A percentile compares a stretch with the other conserved stretches of the same genome.
These are phyloP conservation scores for Patella caerulea DNA, from an alignment of 2,888 invertebrate species.

Conservation along the genomic window DNA sequence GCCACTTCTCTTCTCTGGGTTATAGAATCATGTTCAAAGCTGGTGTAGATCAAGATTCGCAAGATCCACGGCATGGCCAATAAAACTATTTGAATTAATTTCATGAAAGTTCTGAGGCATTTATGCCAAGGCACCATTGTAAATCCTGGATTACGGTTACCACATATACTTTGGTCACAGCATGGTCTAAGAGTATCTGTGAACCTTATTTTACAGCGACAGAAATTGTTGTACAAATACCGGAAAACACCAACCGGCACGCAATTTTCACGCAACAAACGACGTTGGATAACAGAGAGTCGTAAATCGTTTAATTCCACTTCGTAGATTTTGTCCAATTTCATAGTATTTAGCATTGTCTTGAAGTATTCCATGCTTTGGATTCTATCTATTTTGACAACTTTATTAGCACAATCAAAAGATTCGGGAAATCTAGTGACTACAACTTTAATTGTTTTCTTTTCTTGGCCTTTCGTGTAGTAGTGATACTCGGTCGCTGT, in stretches of 20 bases:
- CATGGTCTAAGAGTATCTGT: slow-evolving; percentile 49
- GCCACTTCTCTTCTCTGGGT: slow-evolving; percentile 15
- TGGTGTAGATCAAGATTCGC: slow-evolving; percentile 52
- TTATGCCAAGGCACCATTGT: slow-evolving; percentile 45
- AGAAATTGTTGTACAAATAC: slow-evolving; percentile 51
- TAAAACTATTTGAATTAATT: slow-evolving; percentile 42
- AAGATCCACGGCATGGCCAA: slow-evolving; percentile 55
- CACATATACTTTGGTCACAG: slow-evolving; percentile 31
- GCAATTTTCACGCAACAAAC: slow-evolving; percentile 45
- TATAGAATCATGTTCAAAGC: slow-evolving; percentile 40
- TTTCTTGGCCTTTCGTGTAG: background rate
- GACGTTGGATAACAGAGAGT: slow-evolving; percentile 45
- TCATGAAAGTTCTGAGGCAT: slow-evolving; percentile 45
- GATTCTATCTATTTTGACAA: slow-evolving; percentile 29
- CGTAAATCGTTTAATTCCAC: slow-evolving; percentile 41
- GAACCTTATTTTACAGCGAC: slow-evolving; percentile 59
- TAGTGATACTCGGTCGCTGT: background rate
- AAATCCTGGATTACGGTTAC: slow-evolving; percentile 18
- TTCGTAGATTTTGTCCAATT: slow-evolving; percentile 30
- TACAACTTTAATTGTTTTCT: background rate
- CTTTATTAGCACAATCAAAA: slow-evolving; percentile 26
- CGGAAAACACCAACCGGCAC: slow-evolving; percentile 52
- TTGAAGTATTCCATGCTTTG: slow-evolving; percentile 37
- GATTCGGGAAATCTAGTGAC: slow-evolving; percentile 28
- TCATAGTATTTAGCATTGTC: slow-evolving; percentile 29